Base-by-base conservation (phyloP, 2,888 invertebrate genomes). In the Caenorhabditis imperialis region DNA sequence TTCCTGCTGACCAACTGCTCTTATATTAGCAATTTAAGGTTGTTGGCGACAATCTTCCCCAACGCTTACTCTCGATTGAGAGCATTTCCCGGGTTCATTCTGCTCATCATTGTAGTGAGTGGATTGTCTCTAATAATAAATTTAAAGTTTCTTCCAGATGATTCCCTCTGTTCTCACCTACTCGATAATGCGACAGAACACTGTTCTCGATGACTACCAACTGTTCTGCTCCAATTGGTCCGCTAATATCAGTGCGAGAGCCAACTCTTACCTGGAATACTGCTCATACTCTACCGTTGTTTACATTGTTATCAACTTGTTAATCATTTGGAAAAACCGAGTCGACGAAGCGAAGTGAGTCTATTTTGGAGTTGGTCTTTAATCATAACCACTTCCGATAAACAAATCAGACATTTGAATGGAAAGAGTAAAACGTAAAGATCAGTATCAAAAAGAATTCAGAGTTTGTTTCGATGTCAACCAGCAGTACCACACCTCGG, bases 161-260 rank as follows among this genome's bases (percentile, higher is more conserved):
- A 33, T 67, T 16, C 67, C 67, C 14, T 40, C 67, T 7, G 23
- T 58, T 6, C 22, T 67, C 42, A 33, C 67, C 14, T 67, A 57
- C 30, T 57, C 57, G 1, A 45, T 47, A 51, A 67, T 67, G 12
- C 67, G 67, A 12, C 33, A 3, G 5, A 51, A 57, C 23, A 51
- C 23, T 10, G 57, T 67, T 25, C 57, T 67, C n/a, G 67, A 67
- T 22, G 67, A 67, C 37, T 67, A 67, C 51, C 67, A 67, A 51
- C 42, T 67, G 57, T 67, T 57, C 44, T 67, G 67, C n/a, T 67
- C 67, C 10, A 50, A 67, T 22, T 67, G 57, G 57, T 67, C 67
- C 3, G 50, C 67, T 8, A 57, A 50, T 12, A 57, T 67, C 27
- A 48, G 55, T 10, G 3, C 57, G 7, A 40, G 57, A 20, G 67